These are phyloP conservation scores for Mythimna impura DNA, from an alignment of 2,888 invertebrate species.

Conservation along the genomic window DNA sequence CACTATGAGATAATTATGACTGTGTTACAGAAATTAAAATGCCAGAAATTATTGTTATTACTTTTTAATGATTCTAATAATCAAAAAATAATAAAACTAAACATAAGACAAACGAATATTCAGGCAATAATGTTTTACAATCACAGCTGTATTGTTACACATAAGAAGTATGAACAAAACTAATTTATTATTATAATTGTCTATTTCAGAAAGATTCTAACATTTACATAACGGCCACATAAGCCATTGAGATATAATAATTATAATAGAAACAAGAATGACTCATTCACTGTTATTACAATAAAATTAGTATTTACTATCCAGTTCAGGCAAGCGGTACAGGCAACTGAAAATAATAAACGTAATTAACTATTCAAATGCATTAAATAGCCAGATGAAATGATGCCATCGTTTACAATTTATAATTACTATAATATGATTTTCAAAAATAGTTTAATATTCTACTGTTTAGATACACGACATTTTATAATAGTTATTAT, in stretches of 20 bases:
- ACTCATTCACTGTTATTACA: conserved; percentile 74
- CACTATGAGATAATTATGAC: conserved; percentile 37
- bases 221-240: conserved; percentile 66
- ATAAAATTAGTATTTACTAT: conserved; percentile 73
- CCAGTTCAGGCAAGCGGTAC: conserved; percentile 77
- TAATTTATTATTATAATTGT: conserved; percentile 66
- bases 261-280: conserved; percentile 70
- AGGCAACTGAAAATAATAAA: conserved; percentile 68
- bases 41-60: conserved; percentile 55
- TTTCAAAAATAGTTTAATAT: conserved; percentile 63
- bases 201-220: conserved; percentile 68
- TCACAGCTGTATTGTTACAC: conserved; percentile 79
- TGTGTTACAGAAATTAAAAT: conserved; percentile 59
- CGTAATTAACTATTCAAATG: conserved; percentile 55
- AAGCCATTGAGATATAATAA: conserved; percentile 53
- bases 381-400: conserved; percentile 45
- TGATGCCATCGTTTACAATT: conserved; percentile 53
- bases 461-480: conserved; percentile 64
- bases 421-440: conserved; percentile 47
- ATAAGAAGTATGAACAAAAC: conserved; percentile 62
- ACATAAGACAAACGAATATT: conserved; percentile 71
- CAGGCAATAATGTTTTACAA: conserved; percentile 77
- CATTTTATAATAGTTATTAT: conserved; percentile 52
- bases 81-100: conserved; percentile 70
- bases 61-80: conserved; percentile 64